Percentiles rank a stretch among this genome's conserved stretches.
Evolutionary conservation across 1,140 invertebrate genomes (phyloP).

Genomic region (Trichonephila clavipes): DNA sequence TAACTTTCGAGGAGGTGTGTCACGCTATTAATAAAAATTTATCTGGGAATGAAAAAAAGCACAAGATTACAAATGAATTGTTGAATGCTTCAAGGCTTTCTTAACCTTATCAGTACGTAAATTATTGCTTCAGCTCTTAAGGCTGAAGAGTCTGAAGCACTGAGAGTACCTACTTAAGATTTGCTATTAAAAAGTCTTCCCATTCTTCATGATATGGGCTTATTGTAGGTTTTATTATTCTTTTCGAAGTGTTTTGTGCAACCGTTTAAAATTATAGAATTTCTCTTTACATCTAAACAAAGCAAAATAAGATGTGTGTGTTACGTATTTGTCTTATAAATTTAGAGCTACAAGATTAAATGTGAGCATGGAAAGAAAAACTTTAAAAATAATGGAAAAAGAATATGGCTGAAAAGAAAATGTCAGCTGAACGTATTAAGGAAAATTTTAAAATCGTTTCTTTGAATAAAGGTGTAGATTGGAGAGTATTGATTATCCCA

Average conservation of each 20-base stretch:
- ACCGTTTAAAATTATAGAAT: not conserved
- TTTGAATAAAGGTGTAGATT: no score
- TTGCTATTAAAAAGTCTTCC: not conserved
- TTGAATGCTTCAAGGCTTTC: conserved; percentile 33
- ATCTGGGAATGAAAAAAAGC: not conserved
- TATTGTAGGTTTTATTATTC: not conserved
- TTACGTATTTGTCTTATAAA: no score
- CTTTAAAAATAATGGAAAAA: no score
- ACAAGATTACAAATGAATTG: conserved; percentile 22
- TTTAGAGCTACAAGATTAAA: no score
- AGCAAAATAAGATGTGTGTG: no score
- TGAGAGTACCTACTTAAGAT: conserved; percentile 30
- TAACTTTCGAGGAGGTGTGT: conserved; percentile 8
- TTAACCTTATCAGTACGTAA: conserved; percentile 31
- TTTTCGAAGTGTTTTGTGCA: not conserved
- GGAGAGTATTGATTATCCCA: no score
- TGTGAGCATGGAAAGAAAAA: no score
- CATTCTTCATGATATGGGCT: not conserved
- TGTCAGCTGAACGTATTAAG: no score
- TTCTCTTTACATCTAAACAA: no score
- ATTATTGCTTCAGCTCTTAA: conserved; percentile 51
- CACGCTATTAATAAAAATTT: not conserved
- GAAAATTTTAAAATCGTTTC: no score
- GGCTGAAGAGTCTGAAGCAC: not conserved
- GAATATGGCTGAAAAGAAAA: no score